Evolutionary conservation across 2,888 invertebrate species (phyloP).

Genomic region (Beris morrisii): DNA sequence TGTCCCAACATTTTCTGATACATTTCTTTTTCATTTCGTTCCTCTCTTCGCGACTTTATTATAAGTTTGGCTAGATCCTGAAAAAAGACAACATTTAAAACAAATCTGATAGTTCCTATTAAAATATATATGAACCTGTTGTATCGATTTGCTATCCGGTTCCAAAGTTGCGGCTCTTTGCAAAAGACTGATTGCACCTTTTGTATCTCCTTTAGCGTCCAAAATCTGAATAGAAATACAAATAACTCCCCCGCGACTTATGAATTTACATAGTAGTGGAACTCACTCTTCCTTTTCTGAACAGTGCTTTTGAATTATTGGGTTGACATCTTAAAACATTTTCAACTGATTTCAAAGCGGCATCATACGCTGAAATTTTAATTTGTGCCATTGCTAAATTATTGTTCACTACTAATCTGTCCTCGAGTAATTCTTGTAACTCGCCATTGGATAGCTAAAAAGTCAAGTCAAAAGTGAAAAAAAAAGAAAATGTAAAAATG

Average conservation of each 20-base stretch:
- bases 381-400: constrained; percentile 92
- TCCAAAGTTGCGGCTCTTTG: constrained; percentile 66
- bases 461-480: neutral
- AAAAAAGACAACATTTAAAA: neutral
- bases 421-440: constrained; percentile 71
- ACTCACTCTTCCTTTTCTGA: constrained; percentile 74
- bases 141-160: constrained; percentile 65
- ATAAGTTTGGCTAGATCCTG: constrained; percentile 62
- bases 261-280: too few species aligned
- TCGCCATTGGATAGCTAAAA: constrained; percentile 60
- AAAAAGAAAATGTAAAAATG: constrained; percentile 3
- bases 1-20: constrained; percentile 69
- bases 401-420: constrained; percentile 82
- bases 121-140: constrained; percentile 48
- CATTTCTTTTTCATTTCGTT: constrained; percentile 64
- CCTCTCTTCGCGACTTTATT: constrained; percentile 61
- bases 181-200: constrained; percentile 69
- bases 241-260: neutral
- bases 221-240: constrained; percentile 59
- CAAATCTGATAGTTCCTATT: neutral
- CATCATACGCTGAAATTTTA: constrained; percentile 82
- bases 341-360: constrained; percentile 81
- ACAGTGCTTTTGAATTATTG: constrained; percentile 86
- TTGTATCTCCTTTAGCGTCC: constrained; percentile 68
- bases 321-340: constrained; percentile 83